A percentile compares a stretch with the other conserved stretches of the same genome.
Evolutionary conservation across 2,797 vertebrate species (phyloP).

Genomic region (Alauda arvensis): DNA sequence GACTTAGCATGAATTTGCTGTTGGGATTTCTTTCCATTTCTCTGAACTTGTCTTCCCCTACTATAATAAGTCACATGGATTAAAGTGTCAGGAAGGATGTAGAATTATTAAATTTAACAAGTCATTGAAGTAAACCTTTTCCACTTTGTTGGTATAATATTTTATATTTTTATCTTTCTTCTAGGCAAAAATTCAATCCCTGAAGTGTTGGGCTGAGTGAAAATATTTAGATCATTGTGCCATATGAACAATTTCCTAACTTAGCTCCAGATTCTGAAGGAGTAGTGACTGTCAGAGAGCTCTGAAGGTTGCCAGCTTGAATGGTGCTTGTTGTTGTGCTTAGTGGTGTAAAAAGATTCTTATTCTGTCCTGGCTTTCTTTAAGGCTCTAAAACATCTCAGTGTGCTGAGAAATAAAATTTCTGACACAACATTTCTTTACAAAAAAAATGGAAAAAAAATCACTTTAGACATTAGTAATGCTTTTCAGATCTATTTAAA

Average conservation of each 20-base stretch:
- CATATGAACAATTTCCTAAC: neutral
- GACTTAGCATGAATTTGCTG: neutral
- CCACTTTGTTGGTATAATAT: neutral
- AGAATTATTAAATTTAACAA: neutral
- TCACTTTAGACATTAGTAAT: neutral
- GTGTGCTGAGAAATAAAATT: neutral
- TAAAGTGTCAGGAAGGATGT: neutral
- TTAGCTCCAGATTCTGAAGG: neutral
- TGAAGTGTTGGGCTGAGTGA: neutral
- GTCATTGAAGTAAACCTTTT: neutral
- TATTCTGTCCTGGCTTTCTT: neutral
- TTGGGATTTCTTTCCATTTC: neutral
- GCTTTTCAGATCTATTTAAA: slow-evolving; percentile 12
- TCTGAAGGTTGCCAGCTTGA: neutral
- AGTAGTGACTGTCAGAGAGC: neutral
- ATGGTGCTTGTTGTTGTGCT: neutral
- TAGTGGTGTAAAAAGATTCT: neutral
- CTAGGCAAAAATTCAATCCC: neutral
- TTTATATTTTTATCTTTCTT: neutral
- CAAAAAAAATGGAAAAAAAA: neutral
- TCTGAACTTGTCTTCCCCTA: neutral
- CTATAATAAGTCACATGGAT: neutral
- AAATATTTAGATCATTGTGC: neutral
- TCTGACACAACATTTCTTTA: neutral
- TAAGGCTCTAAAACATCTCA: neutral